A percentile compares a stretch with the other conserved stretches of the same genome.
Conservation (phyloP, 37 sponge, comb jelly and placozoan genomes). For the Ephydatia muelleri region DNA sequence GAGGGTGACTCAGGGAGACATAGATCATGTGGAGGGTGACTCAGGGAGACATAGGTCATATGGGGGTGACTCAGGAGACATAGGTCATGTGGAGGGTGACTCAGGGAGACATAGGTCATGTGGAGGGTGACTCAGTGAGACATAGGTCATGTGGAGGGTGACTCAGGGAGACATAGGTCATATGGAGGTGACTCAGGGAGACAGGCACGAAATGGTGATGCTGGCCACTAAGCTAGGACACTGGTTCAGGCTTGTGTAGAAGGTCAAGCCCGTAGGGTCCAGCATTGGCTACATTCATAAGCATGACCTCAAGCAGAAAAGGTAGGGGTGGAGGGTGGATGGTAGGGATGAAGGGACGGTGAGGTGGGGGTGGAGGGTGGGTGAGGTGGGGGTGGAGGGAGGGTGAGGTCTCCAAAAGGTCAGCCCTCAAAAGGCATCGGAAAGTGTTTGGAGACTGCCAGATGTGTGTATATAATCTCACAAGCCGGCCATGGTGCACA, state of each 20-base stretch:
- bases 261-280: background rate
- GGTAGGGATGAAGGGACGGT: background rate
- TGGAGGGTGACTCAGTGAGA: background rate
- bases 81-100: background rate
- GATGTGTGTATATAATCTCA: too few species aligned
- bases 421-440: too few species aligned
- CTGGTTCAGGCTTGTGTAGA: background rate
- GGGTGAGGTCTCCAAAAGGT: too few species aligned
- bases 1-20: background rate
- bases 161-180: background rate
- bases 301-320: background rate
- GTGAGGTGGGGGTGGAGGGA: background rate
- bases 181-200: background rate
- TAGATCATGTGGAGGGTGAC: background rate
- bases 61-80: background rate
- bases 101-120: background rate
- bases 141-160: background rate
- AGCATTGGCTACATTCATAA: background rate
- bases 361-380: background rate
- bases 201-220: background rate
- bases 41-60: background rate
- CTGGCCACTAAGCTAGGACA: background rate
- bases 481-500: too few species aligned
- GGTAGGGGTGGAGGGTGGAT: background rate
- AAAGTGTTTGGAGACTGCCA: too few species aligned